Evolutionary conservation across 2,797 vertebrate species (phyloP), one percentile per base, ranked within the genome.

Genomic region (Bovichtus variegatus): DNA sequence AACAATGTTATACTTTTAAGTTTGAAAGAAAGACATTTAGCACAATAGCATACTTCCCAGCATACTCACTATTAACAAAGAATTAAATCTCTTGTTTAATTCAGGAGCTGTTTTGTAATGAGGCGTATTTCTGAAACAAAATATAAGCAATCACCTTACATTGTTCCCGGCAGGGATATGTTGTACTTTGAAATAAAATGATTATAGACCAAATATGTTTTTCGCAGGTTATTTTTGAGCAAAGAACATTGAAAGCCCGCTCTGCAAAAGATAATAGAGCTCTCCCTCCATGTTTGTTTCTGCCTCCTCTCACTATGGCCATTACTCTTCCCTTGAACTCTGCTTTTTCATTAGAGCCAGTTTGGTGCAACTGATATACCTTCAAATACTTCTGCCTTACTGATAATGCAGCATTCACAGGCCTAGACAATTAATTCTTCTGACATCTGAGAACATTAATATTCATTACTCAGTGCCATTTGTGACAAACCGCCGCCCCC

Each of bases 381-480:
- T 79, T 91, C 88, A 92, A 95, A 91, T 82, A 90, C 93, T 94
- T 92, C 82, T 85, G 85, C 92, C 75, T 86, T 78, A 73, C 87
- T 91, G 90, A 93, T 96, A 95, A 95, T 90, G 92, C 90, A 88
- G 87, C 93, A 89, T 96, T 96, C 93, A 91, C 83, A 91, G 92
- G 81, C 91, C 93, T 94, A 84, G 89, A 82, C 94, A 95, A 96
- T 96, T 97, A 95, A 94, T 95, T 96, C 94, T 85, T 92, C 94
- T 96, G 95, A 96, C 1, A 55, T 87, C 85, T 93, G 88, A 91
- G 85, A 89, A 51, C 93, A 96, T 97, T 96, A 96, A 96, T 96
- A 97, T 97, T 97, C 94, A 96, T 96, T 95, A 95, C 68, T 86
- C 88, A 85, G 89, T 71, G 85, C 76, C 87, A 90, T 89, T 93